A percentile compares a stretch with the other conserved stretches of the same genome.
Evolutionary conservation across 2,888 invertebrate genomes (phyloP).

Genomic region (Glyphotaelius pellucidus): DNA sequence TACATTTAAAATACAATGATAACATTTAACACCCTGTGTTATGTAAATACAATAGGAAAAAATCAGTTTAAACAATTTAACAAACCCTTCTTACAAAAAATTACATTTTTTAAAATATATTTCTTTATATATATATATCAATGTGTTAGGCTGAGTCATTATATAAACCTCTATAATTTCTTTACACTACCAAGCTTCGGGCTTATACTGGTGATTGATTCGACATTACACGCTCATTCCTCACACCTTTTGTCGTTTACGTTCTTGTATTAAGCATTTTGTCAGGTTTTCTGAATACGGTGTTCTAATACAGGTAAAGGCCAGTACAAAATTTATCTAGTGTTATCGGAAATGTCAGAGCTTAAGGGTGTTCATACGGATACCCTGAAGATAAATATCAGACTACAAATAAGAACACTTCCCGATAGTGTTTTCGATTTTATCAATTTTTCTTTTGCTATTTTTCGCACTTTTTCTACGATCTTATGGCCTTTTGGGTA

Average conservation of each 20-base stretch:
- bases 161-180: not conserved
- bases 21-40: too few relatives aligned
- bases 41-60: too few relatives aligned
- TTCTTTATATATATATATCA: too few relatives aligned
- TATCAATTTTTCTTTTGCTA: not conserved
- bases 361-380: not conserved
- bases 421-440: not conserved
- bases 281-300: not conserved
- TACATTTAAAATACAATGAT: too few relatives aligned
- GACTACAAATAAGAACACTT: not conserved
- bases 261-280: not conserved
- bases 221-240: not conserved
- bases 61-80: not conserved
- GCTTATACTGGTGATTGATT: slow-evolving; percentile 10
- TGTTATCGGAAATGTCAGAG: not conserved
- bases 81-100: not conserved
- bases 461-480: not conserved
- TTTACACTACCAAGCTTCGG: not conserved
- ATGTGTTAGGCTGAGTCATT: not conserved
- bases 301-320: not conserved
- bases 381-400: not conserved
- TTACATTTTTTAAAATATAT: too few relatives aligned
- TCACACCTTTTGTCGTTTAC: not conserved
- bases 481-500: not conserved
- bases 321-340: not conserved